A percentile compares a stretch with the other conserved stretches of the same genome.
These are phyloP conservation scores for Hydrotaea diabolus DNA, from an alignment of 2,888 invertebrate genomes.

Conservation along the genomic window DNA sequence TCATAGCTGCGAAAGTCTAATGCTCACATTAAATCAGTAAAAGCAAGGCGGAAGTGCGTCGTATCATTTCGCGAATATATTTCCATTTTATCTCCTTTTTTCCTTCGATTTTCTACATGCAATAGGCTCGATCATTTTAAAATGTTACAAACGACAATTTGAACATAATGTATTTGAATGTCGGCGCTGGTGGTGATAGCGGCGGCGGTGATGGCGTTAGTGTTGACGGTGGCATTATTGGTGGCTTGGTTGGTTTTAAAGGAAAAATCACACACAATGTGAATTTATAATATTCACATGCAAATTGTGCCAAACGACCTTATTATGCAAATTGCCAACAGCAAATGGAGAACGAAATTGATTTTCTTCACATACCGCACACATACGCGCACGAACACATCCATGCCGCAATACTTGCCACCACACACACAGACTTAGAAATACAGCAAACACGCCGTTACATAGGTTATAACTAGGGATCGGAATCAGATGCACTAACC, in stretches of 20 bases:
- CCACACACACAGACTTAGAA: conserved; percentile 56
- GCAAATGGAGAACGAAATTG: conserved; percentile 81
- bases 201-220: background rate
- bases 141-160: conserved; percentile 26
- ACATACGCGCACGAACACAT: background rate
- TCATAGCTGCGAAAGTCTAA: too few relatives aligned
- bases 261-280: conserved; percentile 48
- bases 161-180: conserved; percentile 26
- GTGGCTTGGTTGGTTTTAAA: too few relatives aligned
- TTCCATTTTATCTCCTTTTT: background rate
- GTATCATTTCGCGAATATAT: background rate
- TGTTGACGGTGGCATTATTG: background rate
- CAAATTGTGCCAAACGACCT: conserved; percentile 81
- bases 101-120: background rate
- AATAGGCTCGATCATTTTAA: background rate
- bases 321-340: conserved; percentile 81
- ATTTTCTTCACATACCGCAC: conserved; percentile 75
- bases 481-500: too few relatives aligned
- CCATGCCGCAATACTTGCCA: background rate
- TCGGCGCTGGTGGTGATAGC: background rate
- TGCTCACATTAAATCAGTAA: too few relatives aligned
- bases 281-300: conserved; percentile 80
- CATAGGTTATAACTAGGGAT: too few relatives aligned
- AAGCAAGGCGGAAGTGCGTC: too few relatives aligned
- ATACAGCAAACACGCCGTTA: conserved; percentile 40